A percentile compares a stretch with the other conserved stretches of the same genome.
Conservation (phyloP, 2,888 invertebrate species). For the Caenorhabditis sp. region DNA sequence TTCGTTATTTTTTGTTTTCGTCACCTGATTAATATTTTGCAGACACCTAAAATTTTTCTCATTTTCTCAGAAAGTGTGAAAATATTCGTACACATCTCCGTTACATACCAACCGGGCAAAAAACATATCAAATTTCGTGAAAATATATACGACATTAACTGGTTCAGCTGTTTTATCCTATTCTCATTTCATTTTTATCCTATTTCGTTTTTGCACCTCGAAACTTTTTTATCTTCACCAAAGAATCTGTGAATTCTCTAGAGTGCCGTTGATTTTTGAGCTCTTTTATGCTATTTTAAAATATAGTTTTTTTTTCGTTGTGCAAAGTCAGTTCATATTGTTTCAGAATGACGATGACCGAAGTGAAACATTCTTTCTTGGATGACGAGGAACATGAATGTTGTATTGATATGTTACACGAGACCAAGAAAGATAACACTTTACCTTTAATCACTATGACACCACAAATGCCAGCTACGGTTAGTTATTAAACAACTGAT, state of each 20-base stretch:
- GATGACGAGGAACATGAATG: conserved; percentile 44
- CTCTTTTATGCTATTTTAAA: not conserved
- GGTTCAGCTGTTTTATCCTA: not conserved
- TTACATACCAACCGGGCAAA: not conserved
- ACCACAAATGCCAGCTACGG: conserved; percentile 46
- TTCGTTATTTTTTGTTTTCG: too few species aligned
- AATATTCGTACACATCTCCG: too few species aligned
- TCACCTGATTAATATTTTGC: too few species aligned
- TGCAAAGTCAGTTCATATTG: not conserved
- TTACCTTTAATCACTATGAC: conserved; percentile 46
- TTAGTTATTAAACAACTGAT: conserved; percentile 9
- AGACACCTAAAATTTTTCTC: too few species aligned
- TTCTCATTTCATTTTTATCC: not conserved
- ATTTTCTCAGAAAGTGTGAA: too few species aligned
- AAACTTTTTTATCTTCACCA: not conserved
- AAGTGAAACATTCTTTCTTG: not conserved
- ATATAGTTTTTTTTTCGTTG: not conserved
- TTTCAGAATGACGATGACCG: not conserved
- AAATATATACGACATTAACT: not conserved
- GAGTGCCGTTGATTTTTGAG: not conserved
- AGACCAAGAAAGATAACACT: conserved; percentile 40
- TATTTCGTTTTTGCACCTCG: not conserved
- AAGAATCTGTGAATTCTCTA: not conserved
- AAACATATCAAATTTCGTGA: not conserved
- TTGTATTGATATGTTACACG: conserved; percentile 45